These are phyloP conservation scores for Alloscopus bannaensis DNA, from an alignment of 2,888 invertebrate species.

Conservation along the genomic window DNA sequence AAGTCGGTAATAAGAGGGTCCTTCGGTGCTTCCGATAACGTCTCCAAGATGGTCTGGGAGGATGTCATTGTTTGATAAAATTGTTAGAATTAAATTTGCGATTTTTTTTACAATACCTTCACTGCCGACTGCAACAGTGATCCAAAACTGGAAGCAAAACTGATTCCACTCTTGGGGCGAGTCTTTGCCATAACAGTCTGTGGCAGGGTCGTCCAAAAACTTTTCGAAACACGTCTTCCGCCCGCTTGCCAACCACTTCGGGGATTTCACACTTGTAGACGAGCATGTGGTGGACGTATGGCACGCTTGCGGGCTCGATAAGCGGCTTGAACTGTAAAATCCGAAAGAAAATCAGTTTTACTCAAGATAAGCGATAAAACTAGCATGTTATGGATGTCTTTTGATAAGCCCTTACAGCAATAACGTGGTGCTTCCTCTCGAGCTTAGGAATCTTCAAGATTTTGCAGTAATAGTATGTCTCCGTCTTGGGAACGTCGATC, in stretches of 20 bases:
- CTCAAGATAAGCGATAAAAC: neutral
- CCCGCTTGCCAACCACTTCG: constrained; percentile 10
- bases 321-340: constrained; percentile 77
- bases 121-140: constrained; percentile 57
- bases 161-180: constrained; percentile 75
- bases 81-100: neutral
- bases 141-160: constrained; percentile 59
- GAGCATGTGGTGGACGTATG: constrained; percentile 90
- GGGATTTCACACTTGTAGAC: constrained; percentile 84
- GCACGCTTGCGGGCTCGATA: constrained; percentile 78
- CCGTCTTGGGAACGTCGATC: constrained; percentile 74
- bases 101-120: neutral
- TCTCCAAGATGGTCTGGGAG: constrained; percentile 84
- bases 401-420: constrained; percentile 79
- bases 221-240: constrained; percentile 79
- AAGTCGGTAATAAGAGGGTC: constrained; percentile 82
- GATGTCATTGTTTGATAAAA: constrained; percentile 75
- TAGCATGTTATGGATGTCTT: neutral
- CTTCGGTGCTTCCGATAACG: constrained; percentile 84
- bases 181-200: constrained; percentile 82
- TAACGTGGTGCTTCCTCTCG: constrained; percentile 84
- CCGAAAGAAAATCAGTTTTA: neutral
- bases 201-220: constrained; percentile 82
- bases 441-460: constrained; percentile 85
- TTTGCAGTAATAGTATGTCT: constrained; percentile 92